Percentiles rank a stretch among this genome's conserved stretches.
Conservation (phyloP, 2,888 invertebrate genomes). For the Tetranychus piercei region DNA sequence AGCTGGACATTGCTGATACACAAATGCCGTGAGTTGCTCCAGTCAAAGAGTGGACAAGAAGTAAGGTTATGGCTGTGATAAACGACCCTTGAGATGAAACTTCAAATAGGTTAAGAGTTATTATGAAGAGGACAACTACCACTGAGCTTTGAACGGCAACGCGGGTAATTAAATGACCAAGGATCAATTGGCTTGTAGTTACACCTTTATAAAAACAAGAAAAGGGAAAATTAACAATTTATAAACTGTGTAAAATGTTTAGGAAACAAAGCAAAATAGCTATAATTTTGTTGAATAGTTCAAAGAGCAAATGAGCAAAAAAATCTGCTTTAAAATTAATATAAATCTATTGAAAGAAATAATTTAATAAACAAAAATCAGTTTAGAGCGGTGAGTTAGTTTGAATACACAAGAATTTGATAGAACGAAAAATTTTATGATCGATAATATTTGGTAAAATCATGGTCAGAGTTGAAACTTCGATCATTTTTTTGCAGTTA, state of each 20-base stretch:
- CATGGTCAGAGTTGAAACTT: no score
- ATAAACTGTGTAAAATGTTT: not conserved
- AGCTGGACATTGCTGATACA: not conserved
- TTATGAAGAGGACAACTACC: conserved; percentile 57
- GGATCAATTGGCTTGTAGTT: conserved; percentile 69
- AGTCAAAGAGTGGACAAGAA: conserved; percentile 60
- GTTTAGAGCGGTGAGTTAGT: no score
- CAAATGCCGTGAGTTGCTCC: conserved; percentile 1
- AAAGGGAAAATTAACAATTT: not conserved
- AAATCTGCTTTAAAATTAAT: no score
- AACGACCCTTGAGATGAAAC: conserved; percentile 76
- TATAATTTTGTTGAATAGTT: no score
- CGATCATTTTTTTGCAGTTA: no score
- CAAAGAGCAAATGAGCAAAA: no score
- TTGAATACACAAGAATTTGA: no score
- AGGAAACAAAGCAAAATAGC: not conserved
- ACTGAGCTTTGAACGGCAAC: conserved; percentile 52
- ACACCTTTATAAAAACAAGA: conserved; percentile 40
- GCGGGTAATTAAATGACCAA: conserved; percentile 67
- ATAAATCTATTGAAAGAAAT: no score
- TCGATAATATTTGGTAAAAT: no score
- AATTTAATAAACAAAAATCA: no score
- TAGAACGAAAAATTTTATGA: no score
- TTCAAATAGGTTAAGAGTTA: conserved; percentile 73
- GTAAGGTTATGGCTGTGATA: conserved; percentile 59